These are phyloP conservation scores for Strigamia maritima DNA, from an alignment of 2,888 invertebrate genomes.

Conservation along the genomic window DNA sequence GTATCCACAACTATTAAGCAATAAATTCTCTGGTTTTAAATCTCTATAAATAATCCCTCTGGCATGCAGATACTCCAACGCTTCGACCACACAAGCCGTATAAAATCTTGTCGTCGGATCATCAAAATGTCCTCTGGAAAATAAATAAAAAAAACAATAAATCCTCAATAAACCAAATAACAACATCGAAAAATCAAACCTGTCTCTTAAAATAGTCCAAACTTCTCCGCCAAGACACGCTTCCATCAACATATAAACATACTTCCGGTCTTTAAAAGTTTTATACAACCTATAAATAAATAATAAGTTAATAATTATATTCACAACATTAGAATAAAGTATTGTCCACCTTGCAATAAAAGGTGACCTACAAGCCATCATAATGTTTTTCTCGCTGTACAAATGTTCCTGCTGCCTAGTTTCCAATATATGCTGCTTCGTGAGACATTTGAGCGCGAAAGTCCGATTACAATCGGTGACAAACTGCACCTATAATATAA, in stretches of 20 bases:
- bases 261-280: slow-evolving; percentile 95
- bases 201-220: slow-evolving; percentile 85
- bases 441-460: slow-evolving; percentile 95
- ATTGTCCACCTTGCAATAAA: slow-evolving; percentile 73
- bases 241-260: slow-evolving; percentile 98
- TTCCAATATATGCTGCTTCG: slow-evolving; percentile 94
- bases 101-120: slow-evolving; percentile 92
- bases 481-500: neutral
- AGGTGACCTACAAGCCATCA: slow-evolving; percentile 87
- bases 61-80: slow-evolving; percentile 94
- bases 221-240: slow-evolving; percentile 96
- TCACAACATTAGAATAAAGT: neutral
- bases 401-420: slow-evolving; percentile 98
- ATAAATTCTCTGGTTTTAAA: slow-evolving; percentile 86
- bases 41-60: slow-evolving; percentile 89
- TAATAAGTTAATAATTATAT: neutral
- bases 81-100: slow-evolving; percentile 95
- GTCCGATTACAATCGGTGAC: slow-evolving; percentile 56
- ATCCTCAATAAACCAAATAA: neutral
- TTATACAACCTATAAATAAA: slow-evolving; percentile 70
- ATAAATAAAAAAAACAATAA: neutral
- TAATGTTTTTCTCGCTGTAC: slow-evolving; percentile 98
- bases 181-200: slow-evolving; percentile 52
- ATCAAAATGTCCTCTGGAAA: slow-evolving; percentile 78
- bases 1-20: slow-evolving; percentile 88